Percentiles rank a stretch among this genome's conserved stretches.
Evolutionary conservation across 2,888 invertebrate species (phyloP).

Genomic region (Eupelmus urozonus): DNA sequence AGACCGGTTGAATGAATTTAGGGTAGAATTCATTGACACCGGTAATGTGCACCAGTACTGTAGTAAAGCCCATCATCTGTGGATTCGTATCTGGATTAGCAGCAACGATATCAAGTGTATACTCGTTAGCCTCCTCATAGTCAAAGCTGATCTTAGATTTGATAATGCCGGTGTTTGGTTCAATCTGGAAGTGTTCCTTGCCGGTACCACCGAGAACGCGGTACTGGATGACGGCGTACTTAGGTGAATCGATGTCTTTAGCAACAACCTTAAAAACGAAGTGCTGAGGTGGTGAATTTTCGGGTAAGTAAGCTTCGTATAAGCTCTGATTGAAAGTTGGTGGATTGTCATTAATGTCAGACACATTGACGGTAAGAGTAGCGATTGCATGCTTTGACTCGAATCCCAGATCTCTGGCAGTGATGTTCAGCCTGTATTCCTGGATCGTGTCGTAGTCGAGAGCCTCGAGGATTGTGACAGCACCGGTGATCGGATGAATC

Average conservation of each 20-base stretch:
- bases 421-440: conserved; percentile 91
- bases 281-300: conserved; percentile 88
- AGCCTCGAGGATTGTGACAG: conserved; percentile 87
- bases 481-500: conserved; percentile 87
- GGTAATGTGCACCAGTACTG: conserved; percentile 86
- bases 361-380: conserved; percentile 89
- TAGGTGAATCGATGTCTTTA: conserved; percentile 90
- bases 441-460: conserved; percentile 92
- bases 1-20: conserved; percentile 91
- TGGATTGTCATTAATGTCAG: conserved; percentile 95
- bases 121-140: conserved; percentile 89
- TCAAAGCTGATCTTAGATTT: conserved; percentile 88
- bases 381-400: conserved; percentile 87
- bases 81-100: conserved; percentile 88
- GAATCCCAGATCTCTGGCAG: conserved; percentile 92
- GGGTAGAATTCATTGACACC: conserved; percentile 94
- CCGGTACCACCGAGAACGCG: conserved; percentile 88
- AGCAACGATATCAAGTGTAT: conserved; percentile 88
- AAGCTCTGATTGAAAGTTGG: conserved; percentile 89
- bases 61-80: conserved; percentile 86
- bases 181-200: conserved; percentile 87
- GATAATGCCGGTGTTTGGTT: conserved; percentile 87
- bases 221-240: conserved; percentile 91
- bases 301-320: conserved; percentile 88
- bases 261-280: conserved; percentile 88